Evolutionary conservation across 2,113 vertebrate species (phyloP), one percentile per base, ranked within the genome.

Genomic region (Dasyprocta punctata): DNA sequence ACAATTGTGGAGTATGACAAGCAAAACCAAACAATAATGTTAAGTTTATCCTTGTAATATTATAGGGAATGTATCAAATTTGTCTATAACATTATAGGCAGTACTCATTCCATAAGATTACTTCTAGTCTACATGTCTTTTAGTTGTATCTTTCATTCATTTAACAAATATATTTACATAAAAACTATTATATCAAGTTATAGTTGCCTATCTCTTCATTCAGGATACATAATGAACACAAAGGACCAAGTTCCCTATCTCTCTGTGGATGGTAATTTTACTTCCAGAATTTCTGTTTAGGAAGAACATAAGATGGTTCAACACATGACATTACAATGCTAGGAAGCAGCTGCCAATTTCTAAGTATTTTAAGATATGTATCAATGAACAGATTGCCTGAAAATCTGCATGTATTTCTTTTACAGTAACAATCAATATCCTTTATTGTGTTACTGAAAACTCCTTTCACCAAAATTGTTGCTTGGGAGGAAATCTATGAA

Each of bases 341-440:
- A 3, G 60, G 38, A 94, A 96, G 54, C 65, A 84, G 78, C 26
- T 90, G n/a, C n/a, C 65, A 89, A 26, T 96, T 95, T 95, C 54
- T 44, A 86, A 93, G 33, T 36, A 83, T 88, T 95, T 94, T 92
- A 94, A 96, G 52, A 24, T 33, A 73, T 85, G 33, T 88, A 83
- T 93, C 89, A 94, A 86, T 80, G 80, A 95, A 89, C 73, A 95
- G 65, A 95, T 30, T 96, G 77, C 69, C 82, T 96, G 13, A 95
- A 96, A 96, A 83, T 94, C 85, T 91, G 71, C 89, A 96, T 24
- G 9, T 30, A 91, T 89, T 94, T 52, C 28, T 78, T 97, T 93
- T 67, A 94, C n/a, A 95, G 77, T 96, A 92, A 83, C 38, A 92
- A 95, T 95, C 90, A 96, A 82, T 95, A 91, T 16, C 49, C 14